Percentiles rank a stretch among this genome's conserved stretches.
Evolutionary conservation across 2,888 invertebrate genomes (phyloP).

Genomic region (Asteroscopus sphinx): DNA sequence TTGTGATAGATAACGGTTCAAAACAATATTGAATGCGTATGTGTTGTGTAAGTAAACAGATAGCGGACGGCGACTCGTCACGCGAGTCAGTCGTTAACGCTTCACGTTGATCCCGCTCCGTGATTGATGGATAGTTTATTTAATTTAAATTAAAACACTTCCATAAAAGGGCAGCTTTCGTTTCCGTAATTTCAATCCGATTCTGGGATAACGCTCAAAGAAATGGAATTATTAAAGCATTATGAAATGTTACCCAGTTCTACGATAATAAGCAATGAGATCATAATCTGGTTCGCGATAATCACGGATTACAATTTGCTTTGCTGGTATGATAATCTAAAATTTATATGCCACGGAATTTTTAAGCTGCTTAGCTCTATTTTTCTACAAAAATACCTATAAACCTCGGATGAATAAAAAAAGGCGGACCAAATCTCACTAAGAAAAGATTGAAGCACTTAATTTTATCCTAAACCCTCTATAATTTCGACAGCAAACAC

Average conservation of each 20-base stretch:
- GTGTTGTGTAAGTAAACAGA: constrained; percentile 27
- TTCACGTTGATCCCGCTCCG: constrained; percentile 21
- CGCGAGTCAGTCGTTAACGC: constrained; percentile 52
- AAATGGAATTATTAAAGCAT: neutral
- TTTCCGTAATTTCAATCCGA: constrained; percentile 12
- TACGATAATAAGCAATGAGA: neutral
- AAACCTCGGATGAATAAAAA: too few relatives aligned
- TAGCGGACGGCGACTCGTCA: constrained; percentile 25
- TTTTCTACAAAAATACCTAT: too few relatives aligned
- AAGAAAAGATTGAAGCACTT: too few relatives aligned
- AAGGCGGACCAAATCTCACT: too few relatives aligned
- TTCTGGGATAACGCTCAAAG: neutral
- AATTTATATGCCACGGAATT: too few relatives aligned
- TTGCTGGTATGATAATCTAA: too few relatives aligned
- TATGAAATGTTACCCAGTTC: neutral
- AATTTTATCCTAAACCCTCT: too few relatives aligned
- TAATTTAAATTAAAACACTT: constrained; percentile 34
- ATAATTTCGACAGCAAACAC: too few relatives aligned
- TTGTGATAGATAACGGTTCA: constrained; percentile 21
- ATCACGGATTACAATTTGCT: too few relatives aligned
- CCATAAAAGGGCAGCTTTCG: constrained; percentile 4
- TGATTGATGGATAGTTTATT: constrained; percentile 45
- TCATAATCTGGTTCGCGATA: too few relatives aligned
- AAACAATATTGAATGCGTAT: constrained; percentile 23
- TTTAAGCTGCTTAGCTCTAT: too few relatives aligned